Evolutionary conservation across 2,797 vertebrate genomes (phyloP), one percentile per base, ranked within the genome.

Genomic region (Ficedula albicollis): DNA sequence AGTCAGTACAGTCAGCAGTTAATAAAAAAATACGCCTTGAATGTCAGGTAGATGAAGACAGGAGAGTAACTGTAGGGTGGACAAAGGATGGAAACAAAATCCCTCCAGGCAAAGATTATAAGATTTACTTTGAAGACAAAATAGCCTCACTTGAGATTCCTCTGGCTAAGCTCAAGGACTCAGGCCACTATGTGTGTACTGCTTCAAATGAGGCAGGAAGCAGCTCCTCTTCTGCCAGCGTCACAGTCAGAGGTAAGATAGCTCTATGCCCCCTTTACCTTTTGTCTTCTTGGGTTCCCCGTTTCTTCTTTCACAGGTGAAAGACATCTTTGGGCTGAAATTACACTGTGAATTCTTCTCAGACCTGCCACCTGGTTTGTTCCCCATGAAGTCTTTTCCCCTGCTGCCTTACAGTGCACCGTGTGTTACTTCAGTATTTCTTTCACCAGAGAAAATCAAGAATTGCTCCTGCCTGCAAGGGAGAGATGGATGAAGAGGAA

Each of bases 41-140:
- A 97, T 99, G 99, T 95, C 99, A 99, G 97, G 98, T 99, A 96
- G 98, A 99, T 62, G 99, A 99, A 98, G 99, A 99, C 96, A 99
- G 98, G 95, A 99, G 99, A 97, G 99, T 99, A 88, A 98, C 97
- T 6, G 92, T 99, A 87, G 97, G 95, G 11, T 99, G 99, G 99
- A 99, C 97, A 87, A 99, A 99, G 95, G 99, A 99, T 93, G 99
- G 99, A 93, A 99, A 98, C 95, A 99, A 98, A 94, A 98, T 99
- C 54, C 99, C 99, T 92, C 98, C 99, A 77, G 99, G 99, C 86
- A 99, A 99, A 98, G 99, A 99, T 70, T 99, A 98, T 96, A 99
- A 98, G 97, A 97, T 99, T 94, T 99, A 97, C 97, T 99, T 99
- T 98, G 99, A 99, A 97, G 99, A 99, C 96, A 99, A 99, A 98